Conservation (phyloP, 1,140 invertebrate species). For the Bombus picipes region DNA sequence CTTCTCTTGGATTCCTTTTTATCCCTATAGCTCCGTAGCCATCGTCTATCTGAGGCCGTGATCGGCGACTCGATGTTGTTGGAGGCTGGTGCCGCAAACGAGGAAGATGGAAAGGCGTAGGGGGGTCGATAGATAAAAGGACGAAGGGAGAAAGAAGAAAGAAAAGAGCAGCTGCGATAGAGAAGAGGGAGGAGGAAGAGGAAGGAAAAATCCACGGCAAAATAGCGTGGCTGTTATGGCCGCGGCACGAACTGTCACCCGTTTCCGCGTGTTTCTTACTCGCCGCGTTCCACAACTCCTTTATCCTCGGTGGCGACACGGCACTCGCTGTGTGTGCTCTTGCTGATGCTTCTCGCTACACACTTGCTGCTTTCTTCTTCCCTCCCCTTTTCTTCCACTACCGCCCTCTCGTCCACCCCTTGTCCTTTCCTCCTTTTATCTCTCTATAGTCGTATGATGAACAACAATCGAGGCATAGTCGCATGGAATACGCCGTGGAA, state of each 20-base stretch:
- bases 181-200: constrained; percentile 19
- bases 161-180: background rate
- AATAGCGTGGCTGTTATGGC: constrained; percentile 80
- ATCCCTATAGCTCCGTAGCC: constrained; percentile 63
- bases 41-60: constrained; percentile 72
- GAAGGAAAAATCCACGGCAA: constrained; percentile 74
- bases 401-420: constrained; percentile 17
- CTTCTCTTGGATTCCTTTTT: constrained; percentile 70
- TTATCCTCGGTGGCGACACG: constrained; percentile 73
- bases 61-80: constrained; percentile 74
- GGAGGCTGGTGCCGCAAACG: constrained; percentile 65
- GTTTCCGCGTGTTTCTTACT: constrained; percentile 82
- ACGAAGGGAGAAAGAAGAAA: background rate
- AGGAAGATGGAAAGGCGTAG: constrained; percentile 52
- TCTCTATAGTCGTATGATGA: constrained; percentile 59
- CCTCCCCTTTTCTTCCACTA: background rate
- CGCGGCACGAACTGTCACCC: constrained; percentile 80
- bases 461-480: constrained; percentile 62
- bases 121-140: constrained; percentile 46
- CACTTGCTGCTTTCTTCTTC: constrained; percentile 30
- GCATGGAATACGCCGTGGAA: constrained; percentile 56
- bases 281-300: constrained; percentile 76
- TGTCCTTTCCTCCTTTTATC: constrained; percentile 25
- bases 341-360: constrained; percentile 43
- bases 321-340: constrained; percentile 60